phyloP scores from a whole-genome alignment of 2,113 vertebrate genomes.

The Pelecanus crispus region DNA sequence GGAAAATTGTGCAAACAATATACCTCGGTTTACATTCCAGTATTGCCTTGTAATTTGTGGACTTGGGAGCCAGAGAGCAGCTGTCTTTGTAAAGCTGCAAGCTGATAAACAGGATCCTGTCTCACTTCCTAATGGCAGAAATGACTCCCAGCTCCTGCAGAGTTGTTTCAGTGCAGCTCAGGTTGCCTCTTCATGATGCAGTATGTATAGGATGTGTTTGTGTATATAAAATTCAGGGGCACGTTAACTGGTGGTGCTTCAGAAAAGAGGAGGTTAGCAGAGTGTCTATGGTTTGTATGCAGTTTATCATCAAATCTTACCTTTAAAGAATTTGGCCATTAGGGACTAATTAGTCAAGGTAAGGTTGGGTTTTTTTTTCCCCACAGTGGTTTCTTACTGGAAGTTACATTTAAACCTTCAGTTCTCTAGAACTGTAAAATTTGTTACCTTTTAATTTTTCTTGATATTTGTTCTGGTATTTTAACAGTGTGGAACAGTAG shows the following conservation, averaged over 20 bases:
- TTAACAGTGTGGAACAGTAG: slow-evolving; percentile 37
- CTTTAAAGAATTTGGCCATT: neutral
- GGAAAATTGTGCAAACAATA: neutral
- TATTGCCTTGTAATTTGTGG: slow-evolving; percentile 1
- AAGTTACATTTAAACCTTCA: slow-evolving; percentile 3
- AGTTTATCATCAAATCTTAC: neutral
- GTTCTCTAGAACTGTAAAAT: neutral
- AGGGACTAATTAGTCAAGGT: neutral
- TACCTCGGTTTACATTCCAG: neutral
- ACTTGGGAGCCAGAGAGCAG: neutral
- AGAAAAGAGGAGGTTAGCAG: neutral
- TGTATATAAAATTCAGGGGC: neutral
- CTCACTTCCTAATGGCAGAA: neutral
- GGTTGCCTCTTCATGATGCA: neutral
- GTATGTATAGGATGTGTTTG: neutral
- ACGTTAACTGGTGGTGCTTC: neutral
- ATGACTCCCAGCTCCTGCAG: neutral
- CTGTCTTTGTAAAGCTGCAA: neutral
- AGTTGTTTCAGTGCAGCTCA: neutral
- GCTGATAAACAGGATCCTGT: neutral
- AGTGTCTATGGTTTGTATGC: neutral
- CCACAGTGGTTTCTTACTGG: neutral
- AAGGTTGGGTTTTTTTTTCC: too few relatives aligned
- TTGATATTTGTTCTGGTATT: slow-evolving; percentile 52
- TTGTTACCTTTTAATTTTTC: slow-evolving; percentile 11